Evolutionary conservation across 2,113 vertebrate genomes (phyloP), one percentile per base, ranked within the genome.

Genomic region (Bolborhynchus lineola): DNA sequence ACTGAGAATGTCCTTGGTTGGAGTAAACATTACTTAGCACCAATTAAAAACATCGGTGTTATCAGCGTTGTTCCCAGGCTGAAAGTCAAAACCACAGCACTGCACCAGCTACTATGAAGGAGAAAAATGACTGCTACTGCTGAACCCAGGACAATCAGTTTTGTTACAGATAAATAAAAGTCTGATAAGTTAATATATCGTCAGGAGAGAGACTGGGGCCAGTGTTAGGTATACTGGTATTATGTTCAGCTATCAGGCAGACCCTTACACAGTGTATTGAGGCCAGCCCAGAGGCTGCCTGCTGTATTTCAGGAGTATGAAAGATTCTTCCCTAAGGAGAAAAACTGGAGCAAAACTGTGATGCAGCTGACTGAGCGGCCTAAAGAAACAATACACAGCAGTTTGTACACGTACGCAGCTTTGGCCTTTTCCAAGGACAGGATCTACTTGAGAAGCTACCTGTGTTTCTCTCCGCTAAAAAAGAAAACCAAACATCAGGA

Each of bases 191-290:
- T 70, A 74, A 52, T 15, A 8, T 15, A 47, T 5, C 69, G 23
- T 62, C 39, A 94, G 35, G 33, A 71, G 21, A 71, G 33, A 88
- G 57, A 16, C 47, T 65, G 57, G n/a, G 68, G 44, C 28, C 57
- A 52, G 3, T 29, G 10, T 47, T 63, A 75, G 23, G 19, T 75
- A 47, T 1, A 3, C 23, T 41, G 13, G 16, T 64, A 39, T 4
- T 50, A 39, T 5, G 16, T 68, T 68, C 62, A 90, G 74, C 50
- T 39, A 6, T 28, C 65, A 67, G 19, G 37, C 11, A 84, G 39
- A 42, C 3, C 25, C 33, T 63, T 29, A 37, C 2, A 26, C 1
- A 41, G 13, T 0, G 1, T 29, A 33, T 1, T 26, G 13, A 75
- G 46, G 42, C 59, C 65, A 91, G 47, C 3, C 39, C 10, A 0